Evolutionary conservation across 2,888 invertebrate genomes (phyloP), one percentile per base, ranked within the genome.

Genomic region (Phragmatobia fuliginosa): DNA sequence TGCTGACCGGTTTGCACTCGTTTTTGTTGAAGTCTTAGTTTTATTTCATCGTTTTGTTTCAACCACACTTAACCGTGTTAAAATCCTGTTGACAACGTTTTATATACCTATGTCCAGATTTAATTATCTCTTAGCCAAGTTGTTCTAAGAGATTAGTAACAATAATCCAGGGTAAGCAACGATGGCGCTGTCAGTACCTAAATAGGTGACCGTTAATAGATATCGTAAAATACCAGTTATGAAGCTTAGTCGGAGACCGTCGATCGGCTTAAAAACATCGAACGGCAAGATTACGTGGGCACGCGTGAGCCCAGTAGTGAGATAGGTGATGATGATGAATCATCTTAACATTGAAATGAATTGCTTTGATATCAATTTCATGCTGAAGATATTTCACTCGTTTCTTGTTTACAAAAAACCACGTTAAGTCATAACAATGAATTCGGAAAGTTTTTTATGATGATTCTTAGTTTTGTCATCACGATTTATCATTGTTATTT

Each of bases 81-180:
- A 81, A 71, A 71, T 74, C 75, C 72, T 81, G 81, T 74, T 81
- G 83, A 82, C 81, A 81, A 73, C 67, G 71, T 77, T 73, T 71
- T 62, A 74, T 71, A 76, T 75, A n/a, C n/a, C n/a, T n/a, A n/a
- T 76, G 81, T 75, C 18, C 10, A 71, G 81, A 80, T 82, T 74
- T 72, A 70, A 83, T n/a, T n/a, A n/a, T n/a, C n/a, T n/a, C n/a
- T n/a, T n/a, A n/a, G n/a, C n/a, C n/a, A n/a, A n/a, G n/a, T n/a
- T n/a, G n/a, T n/a, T n/a, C n/a, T n/a, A n/a, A n/a, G n/a, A n/a
- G n/a, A n/a, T n/a, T n/a, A n/a, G n/a, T n/a, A n/a, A n/a, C n/a
- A n/a, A n/a, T n/a, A n/a, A n/a, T n/a, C n/a, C n/a, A n/a, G n/a
- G n/a, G n/a, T n/a, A n/a, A n/a, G n/a, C n/a, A n/a, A n/a, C n/a